Conservation (phyloP, 2,888 invertebrate genomes). For the Drosophila pseudotalamancana region DNA sequence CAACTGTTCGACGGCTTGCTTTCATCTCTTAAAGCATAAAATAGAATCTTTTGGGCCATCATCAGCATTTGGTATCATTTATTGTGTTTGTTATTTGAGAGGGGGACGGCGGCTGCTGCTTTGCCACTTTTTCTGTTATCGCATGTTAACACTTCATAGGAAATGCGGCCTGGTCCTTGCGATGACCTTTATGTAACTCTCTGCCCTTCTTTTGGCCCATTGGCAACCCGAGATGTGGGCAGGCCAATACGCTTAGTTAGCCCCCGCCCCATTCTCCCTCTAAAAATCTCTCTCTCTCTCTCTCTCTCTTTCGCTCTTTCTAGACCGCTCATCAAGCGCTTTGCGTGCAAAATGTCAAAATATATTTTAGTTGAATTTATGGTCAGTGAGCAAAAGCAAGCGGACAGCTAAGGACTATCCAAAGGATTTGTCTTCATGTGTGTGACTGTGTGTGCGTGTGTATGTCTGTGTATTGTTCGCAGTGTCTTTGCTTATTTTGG, state of each 20-base stretch:
- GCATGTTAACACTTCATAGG: conserved; percentile 78
- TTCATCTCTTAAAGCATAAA: conserved; percentile 9
- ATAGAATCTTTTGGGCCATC: conserved; percentile 28
- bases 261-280: conserved; percentile 5
- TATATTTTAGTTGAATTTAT: conserved; percentile 77
- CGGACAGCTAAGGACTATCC: conserved; percentile 27
- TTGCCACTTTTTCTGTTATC: conserved; percentile 56
- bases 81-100: conserved; percentile 63
- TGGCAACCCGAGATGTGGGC: conserved; percentile 38
- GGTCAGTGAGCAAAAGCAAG: conserved; percentile 60
- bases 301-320: background rate
- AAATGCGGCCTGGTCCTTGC: conserved; percentile 71
- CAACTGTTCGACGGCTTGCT: background rate
- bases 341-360: conserved; percentile 77
- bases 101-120: conserved; percentile 24
- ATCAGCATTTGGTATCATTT: conserved; percentile 61
- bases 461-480: conserved; percentile 16
- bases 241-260: conserved; percentile 65
- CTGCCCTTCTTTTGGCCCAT: conserved; percentile 34
- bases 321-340: conserved; percentile 44
- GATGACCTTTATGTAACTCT: conserved; percentile 64
- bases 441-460: background rate
- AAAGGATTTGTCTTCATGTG: conserved; percentile 45
- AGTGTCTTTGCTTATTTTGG: conserved; percentile 66
- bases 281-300: background rate